Evolutionary conservation across 2,888 invertebrate genomes (phyloP), one percentile per base, ranked within the genome.

Genomic region (Drosophila anomalata): DNA sequence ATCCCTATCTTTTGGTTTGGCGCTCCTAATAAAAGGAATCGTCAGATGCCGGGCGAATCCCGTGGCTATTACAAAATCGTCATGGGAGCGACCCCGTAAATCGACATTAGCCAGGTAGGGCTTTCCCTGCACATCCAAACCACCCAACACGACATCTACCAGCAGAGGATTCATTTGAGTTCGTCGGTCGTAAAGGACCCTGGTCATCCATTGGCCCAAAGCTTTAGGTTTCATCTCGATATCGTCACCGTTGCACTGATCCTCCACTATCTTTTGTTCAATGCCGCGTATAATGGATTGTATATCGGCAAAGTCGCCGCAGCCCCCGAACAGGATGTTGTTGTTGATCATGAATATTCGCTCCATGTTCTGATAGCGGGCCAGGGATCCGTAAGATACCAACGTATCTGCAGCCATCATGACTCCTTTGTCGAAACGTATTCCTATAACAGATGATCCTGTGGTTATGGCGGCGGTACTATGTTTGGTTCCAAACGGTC

Each of bases 291-390:
- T 91, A 0, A 92, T 78, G 91, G 96, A 98, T 92, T 99, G 99
- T 90, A 95, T 99, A 92, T 99, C 99, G 8, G 98, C 99, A 90
- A 97, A 98, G 92, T 99, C 99, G 3, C 99, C 99, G 58, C 97
- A 95, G 58, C 96, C 96, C 0, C 98, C 99, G 9, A 99, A 92
- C 52, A 99, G 93, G 26, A 97, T 97, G 73, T 96, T 94, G 56
- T 97, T 95, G 88, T 99, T 99, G 36, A 99, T 96, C 92, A 96
- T 96, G 88, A 96, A 93, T 8, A 99, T 94, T 69, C 99, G 94
- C 0, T 96, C 94, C 58, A 97, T 95, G 91, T 97, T 94, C 65
- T 96, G 94, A 92, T 95, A 99, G 60, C 98, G 94, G 0, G 98
- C 98, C 81, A 98, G 93, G 0, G 97, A 96, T 20, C 99, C 99